Evolutionary conservation across 2,113 vertebrate genomes (phyloP), one percentile per base, ranked within the genome.

Genomic region (Seriola quinqueradiata): DNA sequence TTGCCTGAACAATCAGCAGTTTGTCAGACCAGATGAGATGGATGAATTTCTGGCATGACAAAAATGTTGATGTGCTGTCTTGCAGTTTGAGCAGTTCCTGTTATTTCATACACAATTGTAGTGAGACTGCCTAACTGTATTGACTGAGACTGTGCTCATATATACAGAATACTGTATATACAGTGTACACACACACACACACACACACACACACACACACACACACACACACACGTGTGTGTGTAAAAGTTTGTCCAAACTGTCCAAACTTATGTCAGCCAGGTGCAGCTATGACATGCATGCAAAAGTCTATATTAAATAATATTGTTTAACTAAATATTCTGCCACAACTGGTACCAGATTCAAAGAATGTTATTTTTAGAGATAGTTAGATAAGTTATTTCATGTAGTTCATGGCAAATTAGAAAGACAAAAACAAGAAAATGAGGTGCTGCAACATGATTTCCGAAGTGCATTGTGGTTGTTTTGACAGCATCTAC

Each of bases 51-150:
- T 76, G 60, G 19, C 12, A 44, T 11, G 21, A 64, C 21, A 44
- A 13, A 46, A 21, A 40, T 61, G 42, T 46, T 48, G 21, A 12
- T 65, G 21, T 10, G 54, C 34, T 54, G 58, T 46, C 50, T 46
- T 68, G 52, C 40, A 77, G 65, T 80, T 77, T 76, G 48, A 83
- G 36, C 32, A 75, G 59, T 28, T 77, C 3, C 34, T 60, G 25
- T 8, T 21, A n/a, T 67, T 57, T 58, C 19, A 64, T 50, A 21
- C 4, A 17, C 46, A 13, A 19, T 12, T 46, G 25, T 8, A 34
- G 38, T 46, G 59, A 42, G 40, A 42, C 40, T 10, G 40, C 40
- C 40, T 42, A 36, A 36, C 34, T 36, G 34, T 36, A 5, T 36
- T 36, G 34, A 36, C 34, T 36, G 34, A 36, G 34, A 36, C 34